These are phyloP conservation scores for Caenorhabditis wallacei DNA, from an alignment of 2,888 invertebrate species.

Conservation along the genomic window DNA sequence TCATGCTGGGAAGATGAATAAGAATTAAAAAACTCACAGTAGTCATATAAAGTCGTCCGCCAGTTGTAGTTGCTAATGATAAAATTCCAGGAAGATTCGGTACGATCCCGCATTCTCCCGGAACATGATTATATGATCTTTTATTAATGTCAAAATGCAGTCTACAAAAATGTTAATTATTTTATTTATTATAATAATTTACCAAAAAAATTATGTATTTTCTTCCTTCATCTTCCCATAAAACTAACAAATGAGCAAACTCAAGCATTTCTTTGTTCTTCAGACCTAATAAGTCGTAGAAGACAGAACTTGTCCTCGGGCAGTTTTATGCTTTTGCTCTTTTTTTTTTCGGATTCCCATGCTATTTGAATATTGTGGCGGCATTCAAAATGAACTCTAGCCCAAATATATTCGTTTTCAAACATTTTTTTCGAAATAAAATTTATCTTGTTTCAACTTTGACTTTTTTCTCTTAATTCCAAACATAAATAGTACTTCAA, in stretches of 20 bases:
- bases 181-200: neutral
- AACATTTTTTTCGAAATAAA: no score
- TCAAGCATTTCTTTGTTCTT: no score
- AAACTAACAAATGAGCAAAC: no score
- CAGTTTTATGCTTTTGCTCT: neutral
- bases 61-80: conserved; percentile 36
- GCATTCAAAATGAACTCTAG: neutral
- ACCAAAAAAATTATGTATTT: neutral
- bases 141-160: conserved; percentile 78
- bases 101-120: conserved; percentile 76
- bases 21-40: conserved; percentile 49
- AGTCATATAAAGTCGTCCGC: conserved; percentile 45
- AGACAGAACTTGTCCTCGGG: neutral
- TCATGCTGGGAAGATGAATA: no score
- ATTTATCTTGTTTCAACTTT: neutral
- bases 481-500: no score
- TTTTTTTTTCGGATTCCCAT: neutral
- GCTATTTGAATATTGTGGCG: neutral
- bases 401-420: no score
- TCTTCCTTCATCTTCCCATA: no score
- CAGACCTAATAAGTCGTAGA: no score
- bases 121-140: conserved; percentile 75
- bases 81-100: conserved; percentile 59
- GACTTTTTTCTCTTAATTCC: neutral
- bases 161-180: no score